A percentile compares a stretch with the other conserved stretches of the same genome.
Evolutionary conservation across 2,113 vertebrate genomes (phyloP).

Genomic region (Phalacrocorax pelagicus): DNA sequence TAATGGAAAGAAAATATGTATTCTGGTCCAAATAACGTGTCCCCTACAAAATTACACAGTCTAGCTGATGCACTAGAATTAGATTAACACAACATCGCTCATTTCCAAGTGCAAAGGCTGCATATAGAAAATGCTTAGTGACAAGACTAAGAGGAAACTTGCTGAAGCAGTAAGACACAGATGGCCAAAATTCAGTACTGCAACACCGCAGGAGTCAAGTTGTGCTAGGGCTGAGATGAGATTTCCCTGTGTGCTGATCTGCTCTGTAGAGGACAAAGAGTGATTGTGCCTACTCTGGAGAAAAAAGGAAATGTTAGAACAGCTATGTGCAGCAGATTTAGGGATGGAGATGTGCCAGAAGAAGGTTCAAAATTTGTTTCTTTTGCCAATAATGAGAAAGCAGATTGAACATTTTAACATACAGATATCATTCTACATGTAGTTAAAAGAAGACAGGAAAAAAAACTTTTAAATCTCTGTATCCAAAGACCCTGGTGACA

Average conservation of each 20-base stretch:
- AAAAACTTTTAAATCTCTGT: background rate
- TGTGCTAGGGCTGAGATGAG: slow-evolving; percentile 22
- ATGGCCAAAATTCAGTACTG: slow-evolving; percentile 65
- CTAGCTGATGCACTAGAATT: slow-evolving; percentile 25
- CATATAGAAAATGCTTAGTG: slow-evolving; percentile 69
- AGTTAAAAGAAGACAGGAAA: background rate
- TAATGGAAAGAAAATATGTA: background rate
- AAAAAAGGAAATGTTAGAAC: slow-evolving; percentile 19
- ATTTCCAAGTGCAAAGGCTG: slow-evolving; percentile 70
- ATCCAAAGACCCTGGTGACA: background rate
- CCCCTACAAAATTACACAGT: background rate
- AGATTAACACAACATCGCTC: slow-evolving; percentile 56
- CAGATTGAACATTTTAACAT: slow-evolving; percentile 7
- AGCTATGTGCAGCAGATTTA: background rate
- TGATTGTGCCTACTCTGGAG: slow-evolving; percentile 54
- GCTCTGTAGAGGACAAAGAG: slow-evolving; percentile 48
- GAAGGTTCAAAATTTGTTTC: background rate
- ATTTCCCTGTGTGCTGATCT: slow-evolving; percentile 18
- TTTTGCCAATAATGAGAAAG: slow-evolving; percentile 40
- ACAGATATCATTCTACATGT: background rate
- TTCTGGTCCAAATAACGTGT: background rate
- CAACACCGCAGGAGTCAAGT: slow-evolving; percentile 54
- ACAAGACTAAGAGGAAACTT: slow-evolving; percentile 67
- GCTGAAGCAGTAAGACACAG: slow-evolving; percentile 68
- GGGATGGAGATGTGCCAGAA: slow-evolving; percentile 13